A percentile compares a stretch with the other conserved stretches of the same genome.
phyloP scores from a whole-genome alignment of 92 coral and sea anemone genomes.

The Paragorgia papillata region DNA sequence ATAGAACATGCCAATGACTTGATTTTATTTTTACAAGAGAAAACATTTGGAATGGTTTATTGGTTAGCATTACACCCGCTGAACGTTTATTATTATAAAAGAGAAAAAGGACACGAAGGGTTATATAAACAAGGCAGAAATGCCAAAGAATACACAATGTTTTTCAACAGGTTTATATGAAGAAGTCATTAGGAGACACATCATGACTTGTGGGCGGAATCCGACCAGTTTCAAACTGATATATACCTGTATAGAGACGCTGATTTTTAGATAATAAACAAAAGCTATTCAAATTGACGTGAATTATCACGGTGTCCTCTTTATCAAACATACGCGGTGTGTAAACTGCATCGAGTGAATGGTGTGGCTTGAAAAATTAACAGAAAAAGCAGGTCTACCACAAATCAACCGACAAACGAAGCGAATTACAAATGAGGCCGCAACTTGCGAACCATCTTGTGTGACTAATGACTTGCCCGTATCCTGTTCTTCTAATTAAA shows the following conservation, averaged over 20 bases:
- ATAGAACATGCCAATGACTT: neutral
- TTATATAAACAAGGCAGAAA: slow-evolving; percentile 28
- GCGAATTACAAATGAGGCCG: neutral
- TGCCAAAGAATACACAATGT: slow-evolving; percentile 46
- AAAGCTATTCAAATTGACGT: neutral
- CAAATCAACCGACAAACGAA: neutral
- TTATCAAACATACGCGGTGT: neutral
- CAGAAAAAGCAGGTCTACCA: too few relatives aligned
- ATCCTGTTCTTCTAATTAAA: slow-evolving; percentile 15
- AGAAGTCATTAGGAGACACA: slow-evolving; percentile 34
- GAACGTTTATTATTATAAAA: slow-evolving; percentile 11
- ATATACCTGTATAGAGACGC: neutral
- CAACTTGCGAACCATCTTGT: neutral
- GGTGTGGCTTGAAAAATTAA: too few relatives aligned
- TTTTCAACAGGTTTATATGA: slow-evolving; percentile 50
- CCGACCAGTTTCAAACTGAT: neutral
- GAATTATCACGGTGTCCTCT: neutral
- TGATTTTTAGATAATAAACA: neutral
- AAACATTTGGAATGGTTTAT: slow-evolving; percentile 10
- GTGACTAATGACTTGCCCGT: slow-evolving; percentile 12
- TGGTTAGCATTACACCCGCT: slow-evolving; percentile 12
- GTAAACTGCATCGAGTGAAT: too few relatives aligned
- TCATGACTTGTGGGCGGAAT: slow-evolving; percentile 15
- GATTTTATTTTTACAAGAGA: slow-evolving; percentile 1
- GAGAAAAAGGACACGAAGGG: slow-evolving; percentile 23